phyloP scores from a whole-genome alignment of 2,888 invertebrate genomes.

The Ernsta delagoae region DNA sequence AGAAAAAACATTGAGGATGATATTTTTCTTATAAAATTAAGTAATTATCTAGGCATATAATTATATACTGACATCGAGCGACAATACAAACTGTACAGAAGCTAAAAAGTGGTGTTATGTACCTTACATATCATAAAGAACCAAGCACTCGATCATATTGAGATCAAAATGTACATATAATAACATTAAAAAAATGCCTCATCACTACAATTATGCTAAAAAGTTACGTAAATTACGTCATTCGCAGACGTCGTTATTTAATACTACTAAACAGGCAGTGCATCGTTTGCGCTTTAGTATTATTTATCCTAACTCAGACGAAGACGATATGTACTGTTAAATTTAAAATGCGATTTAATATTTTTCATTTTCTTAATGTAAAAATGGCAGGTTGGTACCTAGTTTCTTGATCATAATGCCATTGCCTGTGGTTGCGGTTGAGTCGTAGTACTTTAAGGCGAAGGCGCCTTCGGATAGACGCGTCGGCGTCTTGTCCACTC shows the following conservation, averaged over 20 bases:
- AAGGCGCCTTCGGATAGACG: too few relatives aligned
- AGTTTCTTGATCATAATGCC: too few relatives aligned
- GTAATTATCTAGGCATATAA: slow-evolving; percentile 30
- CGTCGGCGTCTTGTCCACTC: too few relatives aligned
- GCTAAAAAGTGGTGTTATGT: slow-evolving; percentile 83
- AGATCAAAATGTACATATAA: slow-evolving; percentile 83
- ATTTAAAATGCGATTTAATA: slow-evolving; percentile 18
- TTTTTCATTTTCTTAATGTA: not conserved
- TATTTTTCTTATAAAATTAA: slow-evolving; percentile 32
- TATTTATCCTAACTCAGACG: slow-evolving; percentile 54
- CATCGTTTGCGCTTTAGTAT: slow-evolving; percentile 67
- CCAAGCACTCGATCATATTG: slow-evolving; percentile 80
- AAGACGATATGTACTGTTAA: slow-evolving; percentile 67
- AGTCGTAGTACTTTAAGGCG: too few relatives aligned
- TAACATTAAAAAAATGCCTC: slow-evolving; percentile 59
- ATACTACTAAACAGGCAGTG: slow-evolving; percentile 78
- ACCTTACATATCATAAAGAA: slow-evolving; percentile 79
- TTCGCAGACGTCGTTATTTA: slow-evolving; percentile 53
- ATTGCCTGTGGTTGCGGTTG: too few relatives aligned
- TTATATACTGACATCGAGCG: slow-evolving; percentile 64
- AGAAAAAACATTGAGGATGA: slow-evolving; percentile 16
- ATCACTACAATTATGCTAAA: slow-evolving; percentile 57
- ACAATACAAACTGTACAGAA: slow-evolving; percentile 80
- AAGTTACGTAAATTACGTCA: slow-evolving; percentile 50
- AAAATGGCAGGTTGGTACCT: not conserved